Percentiles rank a stretch among this genome's conserved stretches.
phyloP scores from a whole-genome alignment of 1,140 invertebrate genomes.

The Apolygus lucorum region DNA sequence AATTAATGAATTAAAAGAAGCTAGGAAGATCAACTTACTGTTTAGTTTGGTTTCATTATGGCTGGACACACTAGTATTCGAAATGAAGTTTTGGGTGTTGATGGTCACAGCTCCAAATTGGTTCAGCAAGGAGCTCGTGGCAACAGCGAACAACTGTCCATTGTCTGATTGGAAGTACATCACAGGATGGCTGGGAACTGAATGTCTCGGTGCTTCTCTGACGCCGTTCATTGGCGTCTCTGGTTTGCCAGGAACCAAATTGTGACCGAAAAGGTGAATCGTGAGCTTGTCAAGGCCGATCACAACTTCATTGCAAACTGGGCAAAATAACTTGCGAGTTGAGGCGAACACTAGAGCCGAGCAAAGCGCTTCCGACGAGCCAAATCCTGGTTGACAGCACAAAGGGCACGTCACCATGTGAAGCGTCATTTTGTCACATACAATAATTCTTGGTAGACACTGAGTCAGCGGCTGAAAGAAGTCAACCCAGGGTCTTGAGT shows the following conservation, averaged over 20 bases:
- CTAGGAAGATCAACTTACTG: too few species aligned
- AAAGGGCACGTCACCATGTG: conserved; percentile 49
- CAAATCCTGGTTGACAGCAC: conserved; percentile 61
- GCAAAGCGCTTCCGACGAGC: conserved; percentile 56
- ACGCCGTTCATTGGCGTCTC: too few species aligned
- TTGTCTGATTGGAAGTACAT: conserved; percentile 19
- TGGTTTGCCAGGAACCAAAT: not conserved
- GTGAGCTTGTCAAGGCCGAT: conserved; percentile 73
- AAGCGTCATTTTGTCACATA: conserved; percentile 24
- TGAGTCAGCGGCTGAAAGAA: too few species aligned
- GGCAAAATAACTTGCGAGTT: conserved; percentile 61
- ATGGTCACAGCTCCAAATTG: conserved; percentile 14
- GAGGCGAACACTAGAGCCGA: conserved; percentile 62
- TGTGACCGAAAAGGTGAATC: conserved; percentile 67
- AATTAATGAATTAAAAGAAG: too few species aligned
- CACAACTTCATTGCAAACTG: conserved; percentile 63
- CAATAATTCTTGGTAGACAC: too few species aligned
- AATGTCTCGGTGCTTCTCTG: conserved; percentile 18
- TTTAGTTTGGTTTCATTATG: too few species aligned
- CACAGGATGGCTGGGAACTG: conserved; percentile 5
- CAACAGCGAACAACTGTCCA: conserved; percentile 20
- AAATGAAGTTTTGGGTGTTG: conserved; percentile 23
- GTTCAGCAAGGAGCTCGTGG: not conserved
- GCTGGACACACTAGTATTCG: conserved; percentile 21
- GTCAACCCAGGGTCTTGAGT: too few species aligned